Conservation (phyloP, 1,140 invertebrate genomes). For the Ctenoplectra terminalis region DNA sequence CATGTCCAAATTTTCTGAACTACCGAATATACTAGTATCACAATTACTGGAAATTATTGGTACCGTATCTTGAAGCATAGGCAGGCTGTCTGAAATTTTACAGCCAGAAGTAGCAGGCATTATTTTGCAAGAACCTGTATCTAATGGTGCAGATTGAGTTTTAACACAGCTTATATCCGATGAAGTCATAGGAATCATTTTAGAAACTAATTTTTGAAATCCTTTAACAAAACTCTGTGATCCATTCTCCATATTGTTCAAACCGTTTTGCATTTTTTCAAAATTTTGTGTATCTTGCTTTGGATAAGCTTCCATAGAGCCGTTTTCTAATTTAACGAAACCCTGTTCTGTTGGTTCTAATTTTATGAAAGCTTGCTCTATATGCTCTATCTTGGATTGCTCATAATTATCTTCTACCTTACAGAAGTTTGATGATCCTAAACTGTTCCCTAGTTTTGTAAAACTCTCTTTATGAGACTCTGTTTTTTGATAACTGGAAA, state of each 20-base stretch:
- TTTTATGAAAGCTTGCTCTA: conserved; percentile 72
- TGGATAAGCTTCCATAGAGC: conserved; percentile 55
- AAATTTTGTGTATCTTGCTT: conserved; percentile 57
- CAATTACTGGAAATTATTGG: conserved; percentile 58
- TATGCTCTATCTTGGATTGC: conserved; percentile 56
- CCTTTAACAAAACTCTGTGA: conserved; percentile 69
- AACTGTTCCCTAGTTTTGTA: conserved; percentile 31
- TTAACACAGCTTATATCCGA: conserved; percentile 39
- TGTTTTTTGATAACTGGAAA: conserved; percentile 67
- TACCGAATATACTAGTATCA: conserved; percentile 76
- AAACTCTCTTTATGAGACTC: conserved; percentile 65
- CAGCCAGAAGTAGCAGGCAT: conserved; percentile 44
- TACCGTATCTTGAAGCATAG: conserved; percentile 62
- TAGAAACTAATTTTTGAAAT: conserved; percentile 71
- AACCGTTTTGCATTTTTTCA: conserved; percentile 62
- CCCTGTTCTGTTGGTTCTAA: conserved; percentile 72
- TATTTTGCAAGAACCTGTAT: conserved; percentile 53
- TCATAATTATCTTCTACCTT: conserved; percentile 63
- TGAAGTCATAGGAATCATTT: conserved; percentile 53
- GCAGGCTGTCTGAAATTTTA: conserved; percentile 62
- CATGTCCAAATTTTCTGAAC: conserved; percentile 75
- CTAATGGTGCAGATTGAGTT: conserved; percentile 40
- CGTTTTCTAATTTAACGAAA: conserved; percentile 74
- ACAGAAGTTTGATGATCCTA: conserved; percentile 31
- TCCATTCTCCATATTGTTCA: conserved; percentile 57